A percentile compares a stretch with the other conserved stretches of the same genome.
phyloP scores from a whole-genome alignment of 2,113 vertebrate species.

The Colius striatus region DNA sequence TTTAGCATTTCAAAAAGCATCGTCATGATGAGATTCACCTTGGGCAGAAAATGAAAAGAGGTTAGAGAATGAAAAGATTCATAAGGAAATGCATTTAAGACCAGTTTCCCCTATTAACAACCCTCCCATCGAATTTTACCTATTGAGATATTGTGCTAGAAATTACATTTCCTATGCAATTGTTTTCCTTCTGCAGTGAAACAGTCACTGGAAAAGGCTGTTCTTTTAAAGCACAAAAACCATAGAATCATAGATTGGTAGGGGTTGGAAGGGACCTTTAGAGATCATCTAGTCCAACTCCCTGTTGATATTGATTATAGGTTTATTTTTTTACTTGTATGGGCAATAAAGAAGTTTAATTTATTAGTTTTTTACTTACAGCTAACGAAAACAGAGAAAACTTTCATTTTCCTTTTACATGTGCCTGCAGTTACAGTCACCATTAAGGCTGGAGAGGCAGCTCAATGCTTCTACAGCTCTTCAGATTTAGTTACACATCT shows the following conservation, averaged over 20 bases:
- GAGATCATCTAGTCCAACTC: too few relatives aligned
- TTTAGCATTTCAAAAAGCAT: not conserved
- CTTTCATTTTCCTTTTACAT: not conserved
- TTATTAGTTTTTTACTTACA: not conserved
- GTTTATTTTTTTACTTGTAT: not conserved
- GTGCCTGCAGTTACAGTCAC: not conserved
- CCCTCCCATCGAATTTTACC: not conserved
- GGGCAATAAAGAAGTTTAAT: not conserved
- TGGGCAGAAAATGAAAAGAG: not conserved
- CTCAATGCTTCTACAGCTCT: not conserved
- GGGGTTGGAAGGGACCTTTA: too few relatives aligned
- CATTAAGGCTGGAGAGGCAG: fast-evolving
- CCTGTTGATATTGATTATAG: not conserved
- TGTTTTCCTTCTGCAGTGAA: not conserved
- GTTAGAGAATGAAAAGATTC: not conserved
- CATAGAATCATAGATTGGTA: too few relatives aligned
- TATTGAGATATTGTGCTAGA: not conserved
- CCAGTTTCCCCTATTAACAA: not conserved
- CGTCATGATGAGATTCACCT: not conserved
- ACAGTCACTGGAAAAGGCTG: not conserved
- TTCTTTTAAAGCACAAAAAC: not conserved
- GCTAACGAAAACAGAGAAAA: not conserved
- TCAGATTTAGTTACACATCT: not conserved
- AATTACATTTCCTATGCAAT: not conserved
- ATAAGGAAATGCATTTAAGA: not conserved